Percentiles rank a stretch among this genome's conserved stretches.
These are phyloP conservation scores for Drosophila nigricruria DNA, from an alignment of 2,888 invertebrate genomes.

Conservation along the genomic window DNA sequence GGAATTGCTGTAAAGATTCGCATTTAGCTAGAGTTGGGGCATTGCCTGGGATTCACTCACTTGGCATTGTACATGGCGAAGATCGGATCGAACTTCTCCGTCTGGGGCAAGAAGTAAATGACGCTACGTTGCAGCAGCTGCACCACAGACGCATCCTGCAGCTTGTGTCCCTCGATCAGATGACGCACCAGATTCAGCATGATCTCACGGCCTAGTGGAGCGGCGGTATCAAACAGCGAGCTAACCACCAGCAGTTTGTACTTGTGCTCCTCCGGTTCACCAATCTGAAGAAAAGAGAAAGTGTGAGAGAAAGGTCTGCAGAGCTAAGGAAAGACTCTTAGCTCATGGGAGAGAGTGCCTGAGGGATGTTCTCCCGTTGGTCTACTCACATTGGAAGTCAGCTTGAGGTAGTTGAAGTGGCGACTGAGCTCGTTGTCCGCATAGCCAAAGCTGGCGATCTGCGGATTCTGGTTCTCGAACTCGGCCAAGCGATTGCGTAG, in stretches of 20 bases:
- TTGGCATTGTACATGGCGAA: slow-evolving; percentile 78
- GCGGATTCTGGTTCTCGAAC: slow-evolving; percentile 89
- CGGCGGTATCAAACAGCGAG: slow-evolving; percentile 90
- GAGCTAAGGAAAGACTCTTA: no score
- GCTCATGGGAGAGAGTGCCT: no score
- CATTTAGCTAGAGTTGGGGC: neutral
- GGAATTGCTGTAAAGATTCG: slow-evolving; percentile 64
- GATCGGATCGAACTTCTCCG: slow-evolving; percentile 77
- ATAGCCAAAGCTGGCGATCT: slow-evolving; percentile 89
- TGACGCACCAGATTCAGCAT: slow-evolving; percentile 93
- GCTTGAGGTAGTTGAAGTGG: slow-evolving; percentile 89
- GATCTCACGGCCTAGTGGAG: slow-evolving; percentile 94
- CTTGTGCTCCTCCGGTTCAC: slow-evolving; percentile 92
- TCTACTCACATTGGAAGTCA: slow-evolving; percentile 89
- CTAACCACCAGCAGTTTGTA: slow-evolving; percentile 94
- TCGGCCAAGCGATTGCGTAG: slow-evolving; percentile 88
- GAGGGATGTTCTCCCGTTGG: no score
- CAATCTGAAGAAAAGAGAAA: slow-evolving; percentile 86
- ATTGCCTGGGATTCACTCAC: slow-evolving; percentile 63
- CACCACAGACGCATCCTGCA: slow-evolving; percentile 89
- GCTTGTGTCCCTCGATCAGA: slow-evolving; percentile 89
- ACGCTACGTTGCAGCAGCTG: slow-evolving; percentile 90
- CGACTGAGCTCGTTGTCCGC: slow-evolving; percentile 89
- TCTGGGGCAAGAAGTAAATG: slow-evolving; percentile 91
- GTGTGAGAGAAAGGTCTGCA: neutral